Evolutionary conservation across 1,140 invertebrate genomes (phyloP).

Genomic region (Arctopsyche grandis): DNA sequence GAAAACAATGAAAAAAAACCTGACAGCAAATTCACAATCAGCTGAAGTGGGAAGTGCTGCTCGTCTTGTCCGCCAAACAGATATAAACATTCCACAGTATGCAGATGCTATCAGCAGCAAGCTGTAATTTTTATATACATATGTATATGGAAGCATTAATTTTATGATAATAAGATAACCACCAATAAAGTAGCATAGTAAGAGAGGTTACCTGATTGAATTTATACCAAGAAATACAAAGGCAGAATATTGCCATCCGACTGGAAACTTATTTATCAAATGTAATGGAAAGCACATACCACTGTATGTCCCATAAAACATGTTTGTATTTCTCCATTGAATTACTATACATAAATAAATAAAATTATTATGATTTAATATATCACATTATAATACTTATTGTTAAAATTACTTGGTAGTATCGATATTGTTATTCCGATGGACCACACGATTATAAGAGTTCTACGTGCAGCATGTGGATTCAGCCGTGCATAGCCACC

Average conservation of each 20-base stretch:
- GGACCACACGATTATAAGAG: conserved; percentile 72
- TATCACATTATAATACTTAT: conserved; percentile 1
- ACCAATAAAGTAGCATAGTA: not conserved
- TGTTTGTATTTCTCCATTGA: conserved; percentile 71
- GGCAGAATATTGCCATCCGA: conserved; percentile 81
- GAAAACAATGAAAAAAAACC: conserved; percentile 81
- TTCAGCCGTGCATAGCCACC: conserved; percentile 69
- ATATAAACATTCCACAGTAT: conserved; percentile 74
- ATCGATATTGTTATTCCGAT: conserved; percentile 72
- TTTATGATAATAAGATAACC: not conserved
- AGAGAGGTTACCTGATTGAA: conserved; percentile 64
- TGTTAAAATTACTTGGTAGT: conserved; percentile 67
- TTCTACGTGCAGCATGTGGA: conserved; percentile 65
- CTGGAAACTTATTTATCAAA: conserved; percentile 74
- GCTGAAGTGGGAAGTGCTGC: conserved; percentile 69
- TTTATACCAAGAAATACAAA: conserved; percentile 80
- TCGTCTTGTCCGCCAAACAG: conserved; percentile 71
- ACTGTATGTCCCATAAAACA: conserved; percentile 75
- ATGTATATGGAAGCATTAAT: not conserved
- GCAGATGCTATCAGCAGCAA: conserved; percentile 72
- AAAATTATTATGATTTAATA: conserved; percentile 4
- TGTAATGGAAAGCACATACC: conserved; percentile 81
- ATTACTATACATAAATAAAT: conserved; percentile 63
- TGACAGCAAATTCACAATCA: conserved; percentile 75
- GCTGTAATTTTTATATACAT: conserved; percentile 58